These are phyloP conservation scores for Rachycentron canadum DNA, from an alignment of 2,797 vertebrate species.

Conservation along the genomic window DNA sequence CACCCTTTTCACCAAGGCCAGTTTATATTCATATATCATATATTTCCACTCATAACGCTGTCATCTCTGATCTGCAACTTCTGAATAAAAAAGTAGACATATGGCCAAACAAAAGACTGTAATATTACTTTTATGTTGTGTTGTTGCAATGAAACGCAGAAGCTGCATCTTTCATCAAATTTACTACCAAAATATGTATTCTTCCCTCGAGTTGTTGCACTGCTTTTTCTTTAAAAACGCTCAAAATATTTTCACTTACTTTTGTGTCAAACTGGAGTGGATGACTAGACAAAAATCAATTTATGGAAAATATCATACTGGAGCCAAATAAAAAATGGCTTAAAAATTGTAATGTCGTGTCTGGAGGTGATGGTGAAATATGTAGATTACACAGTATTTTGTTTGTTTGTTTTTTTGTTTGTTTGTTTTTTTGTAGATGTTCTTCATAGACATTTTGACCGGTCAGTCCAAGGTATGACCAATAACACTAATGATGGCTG, in stretches of 20 bases:
- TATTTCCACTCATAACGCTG: not conserved
- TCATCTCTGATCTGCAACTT: not conserved
- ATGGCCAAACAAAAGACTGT: not conserved
- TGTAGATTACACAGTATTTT: not conserved
- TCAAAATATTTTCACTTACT: not conserved
- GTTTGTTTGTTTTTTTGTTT: no score
- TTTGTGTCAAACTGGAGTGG: not conserved
- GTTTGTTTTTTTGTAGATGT: no score
- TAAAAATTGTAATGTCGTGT: not conserved
- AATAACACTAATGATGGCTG: not conserved
- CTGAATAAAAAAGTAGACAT: not conserved
- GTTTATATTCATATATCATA: no score
- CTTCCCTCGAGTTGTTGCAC: not conserved
- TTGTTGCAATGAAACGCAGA: not conserved
- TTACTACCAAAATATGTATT: not conserved
- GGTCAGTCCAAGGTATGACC: not conserved
- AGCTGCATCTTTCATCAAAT: not conserved
- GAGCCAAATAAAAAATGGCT: not conserved
- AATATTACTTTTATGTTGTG: not conserved
- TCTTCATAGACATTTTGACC: no score
- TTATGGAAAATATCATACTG: not conserved
- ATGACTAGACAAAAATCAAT: not conserved
- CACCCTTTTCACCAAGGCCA: not conserved
- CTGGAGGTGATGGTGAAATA: not conserved
- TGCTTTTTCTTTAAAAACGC: not conserved